Evolutionary conservation across 1,140 invertebrate species (phyloP).

Genomic region (Aleiodes sp.): DNA sequence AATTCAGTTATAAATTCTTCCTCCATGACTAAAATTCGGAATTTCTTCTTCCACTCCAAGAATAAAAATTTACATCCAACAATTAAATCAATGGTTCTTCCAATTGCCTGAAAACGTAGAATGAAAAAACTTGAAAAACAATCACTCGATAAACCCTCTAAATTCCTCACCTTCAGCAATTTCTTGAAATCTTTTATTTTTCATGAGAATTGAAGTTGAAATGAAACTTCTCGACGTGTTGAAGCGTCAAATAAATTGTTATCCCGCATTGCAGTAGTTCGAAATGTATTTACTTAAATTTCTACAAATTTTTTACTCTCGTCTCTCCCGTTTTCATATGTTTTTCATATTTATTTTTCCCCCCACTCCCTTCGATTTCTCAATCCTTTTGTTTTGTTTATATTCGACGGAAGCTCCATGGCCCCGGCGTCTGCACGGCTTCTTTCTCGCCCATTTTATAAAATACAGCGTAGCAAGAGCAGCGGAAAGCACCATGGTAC

Average conservation of each 20-base stretch:
- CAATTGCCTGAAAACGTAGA: too few species aligned
- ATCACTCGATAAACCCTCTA: too few species aligned
- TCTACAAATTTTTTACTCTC: too few species aligned
- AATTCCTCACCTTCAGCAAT: too few species aligned
- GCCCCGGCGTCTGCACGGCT: background rate
- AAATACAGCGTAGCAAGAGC: conserved; percentile 12
- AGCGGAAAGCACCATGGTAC: background rate
- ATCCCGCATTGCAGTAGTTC: conserved; percentile 9
- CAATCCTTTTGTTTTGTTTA: background rate
- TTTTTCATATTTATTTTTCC: background rate
- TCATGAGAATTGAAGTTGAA: background rate
- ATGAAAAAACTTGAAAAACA: too few species aligned
- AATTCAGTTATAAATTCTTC: too few species aligned
- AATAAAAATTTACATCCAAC: too few species aligned
- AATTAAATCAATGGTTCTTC: too few species aligned
- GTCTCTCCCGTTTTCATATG: background rate
- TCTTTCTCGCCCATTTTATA: background rate
- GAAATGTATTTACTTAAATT: conserved; percentile 7
- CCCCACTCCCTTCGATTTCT: background rate
- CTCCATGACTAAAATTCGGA: too few species aligned
- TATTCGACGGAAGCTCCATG: background rate
- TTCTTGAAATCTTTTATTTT: background rate
- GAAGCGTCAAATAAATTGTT: conserved; percentile 2
- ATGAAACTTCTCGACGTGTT: conserved; percentile 11
- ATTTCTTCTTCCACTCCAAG: too few species aligned